phyloP scores from a whole-genome alignment of 2,797 vertebrate genomes.

The Sciurus carolinensis region DNA sequence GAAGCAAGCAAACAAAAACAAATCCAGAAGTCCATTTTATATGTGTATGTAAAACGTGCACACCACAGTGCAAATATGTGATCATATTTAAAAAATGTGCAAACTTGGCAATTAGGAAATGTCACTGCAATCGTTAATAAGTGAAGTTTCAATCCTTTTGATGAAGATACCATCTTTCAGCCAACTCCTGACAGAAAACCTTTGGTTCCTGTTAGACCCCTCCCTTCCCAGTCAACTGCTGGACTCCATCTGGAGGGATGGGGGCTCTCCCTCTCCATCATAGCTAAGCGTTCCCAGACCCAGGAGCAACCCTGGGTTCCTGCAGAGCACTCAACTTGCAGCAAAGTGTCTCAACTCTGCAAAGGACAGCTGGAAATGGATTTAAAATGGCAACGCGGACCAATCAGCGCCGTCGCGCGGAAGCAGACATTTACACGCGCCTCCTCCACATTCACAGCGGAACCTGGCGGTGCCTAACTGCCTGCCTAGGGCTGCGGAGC shows the following conservation, averaged over 20 bases:
- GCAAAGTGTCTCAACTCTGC: conserved; percentile 64
- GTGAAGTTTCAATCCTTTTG: conserved; percentile 73
- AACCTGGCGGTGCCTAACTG: conserved; percentile 66
- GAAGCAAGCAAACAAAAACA: conserved; percentile 60
- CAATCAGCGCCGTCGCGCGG: conserved; percentile 72
- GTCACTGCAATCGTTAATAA: conserved; percentile 59
- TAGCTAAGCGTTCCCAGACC: conserved; percentile 81
- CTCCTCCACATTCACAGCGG: conserved; percentile 48
- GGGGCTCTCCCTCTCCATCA: conserved; percentile 52
- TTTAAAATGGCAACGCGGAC: conserved; percentile 84
- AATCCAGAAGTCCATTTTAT: conserved; percentile 19
- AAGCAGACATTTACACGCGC: conserved; percentile 63
- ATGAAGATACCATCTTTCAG: conserved; percentile 81
- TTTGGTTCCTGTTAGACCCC: conserved; percentile 70
- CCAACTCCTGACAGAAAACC: conserved; percentile 73
- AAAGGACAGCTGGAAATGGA: conserved; percentile 80
- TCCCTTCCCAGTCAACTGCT: conserved; percentile 51
- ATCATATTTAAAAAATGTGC: conserved; percentile 49
- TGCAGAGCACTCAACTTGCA: conserved; percentile 57
- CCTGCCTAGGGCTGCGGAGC: conserved; percentile 41
- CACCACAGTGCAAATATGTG: conserved; percentile 2
- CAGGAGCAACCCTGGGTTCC: conserved; percentile 63
- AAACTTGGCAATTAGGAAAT: conserved; percentile 68
- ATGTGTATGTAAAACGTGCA: conserved; percentile 19
- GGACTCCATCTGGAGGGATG: conserved; percentile 64